Percentiles rank a stretch among this genome's conserved stretches.
Evolutionary conservation across 2,888 invertebrate genomes (phyloP).

Genomic region (Pasiphila rectangulata): DNA sequence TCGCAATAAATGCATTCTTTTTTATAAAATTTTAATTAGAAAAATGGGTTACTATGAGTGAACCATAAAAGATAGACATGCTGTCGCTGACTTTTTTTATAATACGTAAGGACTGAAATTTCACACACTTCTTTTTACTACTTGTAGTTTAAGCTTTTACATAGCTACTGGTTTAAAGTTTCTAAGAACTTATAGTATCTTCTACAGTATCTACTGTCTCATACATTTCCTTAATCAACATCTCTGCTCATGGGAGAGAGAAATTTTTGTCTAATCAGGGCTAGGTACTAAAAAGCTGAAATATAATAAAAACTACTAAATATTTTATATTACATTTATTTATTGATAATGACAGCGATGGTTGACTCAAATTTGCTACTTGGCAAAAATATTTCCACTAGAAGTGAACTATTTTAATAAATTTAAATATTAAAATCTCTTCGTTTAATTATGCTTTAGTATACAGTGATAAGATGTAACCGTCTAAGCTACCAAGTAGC

Average conservation of each 20-base stretch:
- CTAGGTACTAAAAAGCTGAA: not conserved
- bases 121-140: too few species aligned
- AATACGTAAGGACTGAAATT: too few species aligned
- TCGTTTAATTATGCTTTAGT: constrained; percentile 66
- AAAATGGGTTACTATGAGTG: too few species aligned
- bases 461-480: constrained; percentile 68
- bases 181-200: too few species aligned
- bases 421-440: constrained; percentile 78
- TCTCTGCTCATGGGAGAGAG: too few species aligned
- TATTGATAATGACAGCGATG: constrained; percentile 81
- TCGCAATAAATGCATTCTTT: too few species aligned
- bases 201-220: too few species aligned
- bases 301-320: constrained; percentile 47
- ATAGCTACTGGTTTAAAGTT: too few species aligned
- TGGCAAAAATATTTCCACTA: constrained; percentile 80
- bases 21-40: too few species aligned
- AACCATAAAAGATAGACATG: too few species aligned
- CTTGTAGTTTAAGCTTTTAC: too few species aligned
- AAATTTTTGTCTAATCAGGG: not conserved
- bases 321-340: constrained; percentile 79
- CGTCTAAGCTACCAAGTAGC: constrained; percentile 73
- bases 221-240: not conserved
- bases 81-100: too few species aligned
- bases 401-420: constrained; percentile 72
- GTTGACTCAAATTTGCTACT: constrained; percentile 79